These are phyloP conservation scores for Geophilus truncorum DNA, from an alignment of 2,888 invertebrate genomes.

Conservation along the genomic window DNA sequence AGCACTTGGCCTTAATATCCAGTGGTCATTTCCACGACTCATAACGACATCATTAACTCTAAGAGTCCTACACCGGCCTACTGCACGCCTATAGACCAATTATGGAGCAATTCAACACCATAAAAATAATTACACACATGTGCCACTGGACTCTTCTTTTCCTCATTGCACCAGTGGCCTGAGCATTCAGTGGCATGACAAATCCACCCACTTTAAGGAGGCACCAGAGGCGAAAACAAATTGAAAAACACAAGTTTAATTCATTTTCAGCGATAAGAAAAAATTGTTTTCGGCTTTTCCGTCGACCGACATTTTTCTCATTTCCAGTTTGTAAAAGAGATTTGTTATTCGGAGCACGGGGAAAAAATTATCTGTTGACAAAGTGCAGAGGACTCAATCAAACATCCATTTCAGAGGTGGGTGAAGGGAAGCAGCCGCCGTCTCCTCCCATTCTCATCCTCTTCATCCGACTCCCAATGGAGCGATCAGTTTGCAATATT, in stretches of 20 bases:
- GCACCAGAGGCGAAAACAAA: not conserved
- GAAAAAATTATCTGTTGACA: not conserved
- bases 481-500: conserved; percentile 27
- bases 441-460: not conserved
- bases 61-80: not conserved
- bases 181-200: not conserved
- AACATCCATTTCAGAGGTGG: not conserved
- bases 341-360: not conserved
- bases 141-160: conserved; percentile 1
- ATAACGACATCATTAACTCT: conserved; percentile 15
- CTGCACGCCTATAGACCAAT: conserved; percentile 19
- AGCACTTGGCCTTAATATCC: conserved; percentile 18
- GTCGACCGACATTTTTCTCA: not conserved
- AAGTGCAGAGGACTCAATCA: conserved; percentile 7
- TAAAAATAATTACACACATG: conserved; percentile 24
- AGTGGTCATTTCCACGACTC: conserved; percentile 27
- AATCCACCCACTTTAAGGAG: not conserved
- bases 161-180: not conserved
- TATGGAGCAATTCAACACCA: conserved; percentile 23
- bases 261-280: not conserved
- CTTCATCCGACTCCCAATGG: not conserved
- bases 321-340: not conserved
- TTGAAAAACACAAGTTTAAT: not conserved
- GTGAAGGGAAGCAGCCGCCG: not conserved
- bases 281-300: not conserved